phyloP scores from a whole-genome alignment of 2,797 vertebrate genomes.

The Sternarchorhynchus goeldii region DNA sequence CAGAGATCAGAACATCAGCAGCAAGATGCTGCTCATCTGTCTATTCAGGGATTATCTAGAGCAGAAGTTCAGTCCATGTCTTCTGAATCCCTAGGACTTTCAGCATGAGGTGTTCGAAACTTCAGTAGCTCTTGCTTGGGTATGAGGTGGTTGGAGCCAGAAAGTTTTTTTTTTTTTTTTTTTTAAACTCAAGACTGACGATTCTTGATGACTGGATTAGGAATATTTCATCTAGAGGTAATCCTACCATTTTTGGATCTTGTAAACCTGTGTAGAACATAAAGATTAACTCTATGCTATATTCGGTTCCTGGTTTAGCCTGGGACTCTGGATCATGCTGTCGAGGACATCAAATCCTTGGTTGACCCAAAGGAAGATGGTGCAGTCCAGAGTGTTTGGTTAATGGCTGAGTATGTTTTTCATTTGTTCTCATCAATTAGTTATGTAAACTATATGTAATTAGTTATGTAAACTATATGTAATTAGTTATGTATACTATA shows the following conservation, averaged over 20 bases:
- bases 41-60: too few relatives aligned
- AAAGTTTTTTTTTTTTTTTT: too few relatives aligned
- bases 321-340: constrained; percentile 79
- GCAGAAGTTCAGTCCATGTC: too few relatives aligned
- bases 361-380: constrained; percentile 72
- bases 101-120: too few relatives aligned
- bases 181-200: too few relatives aligned
- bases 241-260: neutral
- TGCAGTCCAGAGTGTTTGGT: constrained; percentile 74
- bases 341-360: constrained; percentile 73
- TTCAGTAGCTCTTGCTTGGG: too few relatives aligned
- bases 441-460: neutral
- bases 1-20: neutral
- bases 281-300: constrained; percentile 38
- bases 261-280: neutral
- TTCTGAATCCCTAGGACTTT: too few relatives aligned
- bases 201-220: too few relatives aligned
- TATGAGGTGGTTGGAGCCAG: too few relatives aligned
- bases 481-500: neutral
- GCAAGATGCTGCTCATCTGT: neutral
- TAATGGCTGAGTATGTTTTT: constrained; percentile 79
- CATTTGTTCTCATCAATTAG: neutral
- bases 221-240: neutral
- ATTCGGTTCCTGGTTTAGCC: constrained; percentile 67
- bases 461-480: neutral